Evolutionary conservation across 2,888 invertebrate genomes (phyloP), one percentile per base, ranked within the genome.

Genomic region (Agrochola lychnidis): DNA sequence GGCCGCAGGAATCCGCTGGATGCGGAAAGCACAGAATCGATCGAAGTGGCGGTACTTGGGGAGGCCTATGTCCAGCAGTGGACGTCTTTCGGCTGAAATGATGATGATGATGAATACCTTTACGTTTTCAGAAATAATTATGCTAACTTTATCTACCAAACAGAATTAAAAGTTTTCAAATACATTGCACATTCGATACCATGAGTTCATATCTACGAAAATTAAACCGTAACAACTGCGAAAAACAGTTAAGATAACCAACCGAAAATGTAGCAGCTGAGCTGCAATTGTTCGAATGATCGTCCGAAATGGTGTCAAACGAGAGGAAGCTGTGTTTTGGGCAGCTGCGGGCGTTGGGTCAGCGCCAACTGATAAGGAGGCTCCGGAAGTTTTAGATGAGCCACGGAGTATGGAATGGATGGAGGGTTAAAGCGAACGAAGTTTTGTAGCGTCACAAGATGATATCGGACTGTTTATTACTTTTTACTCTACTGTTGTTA

Each of bases 291-390:
- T 74, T 30, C 14, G 56, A 72, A 81, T 84, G 69, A 76, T 71
- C 73, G 40, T 45, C 40, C 7, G 40, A 40, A 84, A 71, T 68
- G 72, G 85, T 74, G 77, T 81, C 82, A 59, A 76, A 71, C 5
- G 53, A 70, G 71, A 82, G 83, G 85, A 82, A 77, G 76, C 61
- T 48, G 70, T 79, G 77, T 78, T 81, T 73, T 40, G 61, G 75
- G 76, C 84, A 76, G 78, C 87, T 87, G 85, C 82, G 86, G 82
- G 87, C 56, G 66, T 83, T 85, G 86, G 86, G 79, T 64, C 78
- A 57, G 40, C n/a, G 77, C 79, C 76, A 79, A 82, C 76, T 62
- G 87, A 85, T 87, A 87, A 75, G 79, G 48, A 61, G 48, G 73
- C 56, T 22, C 77, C 80, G 86, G 84, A 85, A 85, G 73, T 80